Base-by-base conservation (phyloP, 37 sponge, comb jelly and placozoan genomes). In the Beroe ovata region DNA sequence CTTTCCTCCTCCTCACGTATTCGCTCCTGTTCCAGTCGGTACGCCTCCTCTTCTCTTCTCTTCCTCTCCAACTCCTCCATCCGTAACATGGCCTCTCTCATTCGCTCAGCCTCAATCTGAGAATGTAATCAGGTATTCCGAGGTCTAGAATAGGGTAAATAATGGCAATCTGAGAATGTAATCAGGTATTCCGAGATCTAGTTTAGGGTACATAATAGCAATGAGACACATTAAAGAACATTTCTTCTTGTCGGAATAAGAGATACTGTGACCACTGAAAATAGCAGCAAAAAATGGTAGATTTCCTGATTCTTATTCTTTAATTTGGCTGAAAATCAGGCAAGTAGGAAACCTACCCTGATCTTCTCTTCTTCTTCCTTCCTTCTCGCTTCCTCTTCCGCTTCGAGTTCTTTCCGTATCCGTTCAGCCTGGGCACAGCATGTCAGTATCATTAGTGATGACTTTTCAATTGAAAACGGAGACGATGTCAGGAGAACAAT, bases 1-100 rank as follows among this genome's bases (percentile, higher is more conserved):
- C 69, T 66, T 66, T 66, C 69, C 8, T 66, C 69, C 36, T 66
- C 69, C 32, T 34, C 36, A 25, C 69, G 23, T 19, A 66, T 66
- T 25, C 47, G 39, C n/a, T 77, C 84, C 33, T 77, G 36, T 42
- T 77, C 84, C 33, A 6, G 84, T 35, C 28, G 39, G n/a, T 3
- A 42, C 1, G 84, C 84, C 25, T 77, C 84, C 38, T 77, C 84
- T 23, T 77, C 84, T 42, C 58, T 19, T 23, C 84, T 77, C 84
- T 77, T 77, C 84, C 40, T 77, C 54, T 77, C 58, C 84, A 77
- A n/a, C 38, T 77, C 84, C 54, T 77, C 84, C 84, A 77, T 77
- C 28, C 54, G 16, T 20, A 4, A 14, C 84, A 77, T 77, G n/a
- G 84, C 84, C 22, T 77, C 84, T 40, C 58, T 77, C 84, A 77